Evolutionary conservation across 2,888 invertebrate species (phyloP).

Genomic region (Drosophila kokeensis): DNA sequence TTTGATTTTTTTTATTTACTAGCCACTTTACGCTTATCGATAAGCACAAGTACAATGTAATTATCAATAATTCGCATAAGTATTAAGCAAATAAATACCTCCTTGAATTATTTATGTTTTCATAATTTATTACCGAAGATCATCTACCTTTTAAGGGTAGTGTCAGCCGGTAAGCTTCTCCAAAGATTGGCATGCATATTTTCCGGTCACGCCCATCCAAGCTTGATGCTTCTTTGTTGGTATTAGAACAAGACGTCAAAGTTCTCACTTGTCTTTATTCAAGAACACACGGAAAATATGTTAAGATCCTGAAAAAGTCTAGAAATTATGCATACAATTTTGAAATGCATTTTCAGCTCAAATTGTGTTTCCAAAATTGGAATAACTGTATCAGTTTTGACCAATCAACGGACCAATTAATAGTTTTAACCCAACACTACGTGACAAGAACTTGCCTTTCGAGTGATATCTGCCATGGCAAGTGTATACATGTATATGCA

Average conservation of each 20-base stretch:
- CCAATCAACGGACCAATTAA: background rate
- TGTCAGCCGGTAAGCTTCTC: background rate
- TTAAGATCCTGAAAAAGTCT: background rate
- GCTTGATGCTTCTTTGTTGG: background rate
- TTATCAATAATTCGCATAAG: background rate
- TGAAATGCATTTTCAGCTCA: background rate
- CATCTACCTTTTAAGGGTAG: background rate
- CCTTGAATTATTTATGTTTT: background rate
- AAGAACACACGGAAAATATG: background rate
- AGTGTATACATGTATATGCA: background rate
- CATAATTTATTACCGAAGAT: background rate
- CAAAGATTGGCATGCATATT: background rate
- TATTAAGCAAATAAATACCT: background rate
- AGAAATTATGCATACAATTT: background rate
- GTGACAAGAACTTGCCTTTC: background rate
- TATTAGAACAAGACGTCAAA: background rate
- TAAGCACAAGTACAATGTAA: background rate
- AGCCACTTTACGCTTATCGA: slow-evolving; percentile 6
- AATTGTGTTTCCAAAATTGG: background rate
- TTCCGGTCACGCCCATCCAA: background rate
- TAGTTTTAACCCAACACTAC: background rate
- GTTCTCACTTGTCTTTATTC: background rate
- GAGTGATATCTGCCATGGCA: background rate
- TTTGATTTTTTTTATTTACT: background rate
- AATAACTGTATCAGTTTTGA: background rate